A percentile compares a stretch with the other conserved stretches of the same genome.
These are phyloP conservation scores for Cepaea nemoralis DNA, from an alignment of 1,140 invertebrate genomes.

Conservation along the genomic window DNA sequence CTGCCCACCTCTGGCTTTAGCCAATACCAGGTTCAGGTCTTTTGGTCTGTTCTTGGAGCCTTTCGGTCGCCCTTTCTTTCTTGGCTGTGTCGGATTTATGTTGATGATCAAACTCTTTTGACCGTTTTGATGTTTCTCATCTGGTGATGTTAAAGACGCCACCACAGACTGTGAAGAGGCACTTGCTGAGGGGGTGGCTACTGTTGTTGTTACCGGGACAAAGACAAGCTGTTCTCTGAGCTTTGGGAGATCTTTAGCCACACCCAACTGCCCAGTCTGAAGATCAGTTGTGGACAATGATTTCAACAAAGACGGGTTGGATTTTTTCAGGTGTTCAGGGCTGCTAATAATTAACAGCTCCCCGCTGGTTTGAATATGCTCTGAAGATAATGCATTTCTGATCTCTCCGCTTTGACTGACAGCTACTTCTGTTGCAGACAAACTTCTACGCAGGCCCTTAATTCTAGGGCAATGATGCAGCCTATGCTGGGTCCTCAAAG, in stretches of 20 bases:
- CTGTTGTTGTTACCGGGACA: not conserved
- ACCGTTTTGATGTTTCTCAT: not conserved
- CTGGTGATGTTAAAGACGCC: not conserved
- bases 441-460: slow-evolving; percentile 28
- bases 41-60: slow-evolving; percentile 62
- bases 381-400: not conserved
- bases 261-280: slow-evolving; percentile 9
- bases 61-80: slow-evolving; percentile 60
- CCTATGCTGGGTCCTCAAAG: slow-evolving; percentile 1
- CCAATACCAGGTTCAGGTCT: slow-evolving; percentile 45
- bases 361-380: not conserved
- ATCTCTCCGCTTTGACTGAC: not conserved
- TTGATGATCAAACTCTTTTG: slow-evolving; percentile 42
- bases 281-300: slow-evolving; percentile 43
- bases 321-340: slow-evolving; percentile 17
- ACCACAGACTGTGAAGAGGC: not conserved
- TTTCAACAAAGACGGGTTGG: slow-evolving; percentile 37
- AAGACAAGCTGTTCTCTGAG: slow-evolving; percentile 39
- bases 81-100: slow-evolving; percentile 41
- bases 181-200: not conserved
- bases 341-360: not conserved
- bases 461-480: slow-evolving; percentile 5
- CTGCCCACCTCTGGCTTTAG: slow-evolving; percentile 38
- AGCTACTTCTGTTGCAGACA: slow-evolving; percentile 20
- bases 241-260: slow-evolving; percentile 42